phyloP scores from a whole-genome alignment of 2,888 invertebrate genomes.

The Tetranychus truncatus region DNA sequence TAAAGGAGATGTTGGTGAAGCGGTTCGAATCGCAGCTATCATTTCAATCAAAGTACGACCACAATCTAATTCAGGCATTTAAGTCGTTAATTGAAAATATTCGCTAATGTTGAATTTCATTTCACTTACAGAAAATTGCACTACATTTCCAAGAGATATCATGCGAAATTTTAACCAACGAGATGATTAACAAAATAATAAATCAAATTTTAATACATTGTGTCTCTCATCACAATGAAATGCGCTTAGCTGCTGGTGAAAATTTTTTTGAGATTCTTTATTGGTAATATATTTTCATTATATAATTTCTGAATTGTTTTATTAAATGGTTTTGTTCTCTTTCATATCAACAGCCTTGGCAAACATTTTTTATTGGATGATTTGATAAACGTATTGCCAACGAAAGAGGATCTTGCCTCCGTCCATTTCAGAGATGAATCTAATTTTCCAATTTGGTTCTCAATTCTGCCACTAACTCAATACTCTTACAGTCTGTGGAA shows the following conservation, averaged over 20 bases:
- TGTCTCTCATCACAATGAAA: slow-evolving; percentile 8
- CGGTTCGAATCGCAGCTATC: slow-evolving; percentile 2
- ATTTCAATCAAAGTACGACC: not conserved
- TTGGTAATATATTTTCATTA: not conserved
- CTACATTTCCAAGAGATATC: not conserved
- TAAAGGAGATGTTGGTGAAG: slow-evolving; percentile 11
- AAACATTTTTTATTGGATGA: not conserved
- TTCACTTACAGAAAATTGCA: not conserved
- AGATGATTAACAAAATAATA: not conserved
- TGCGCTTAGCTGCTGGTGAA: not conserved
- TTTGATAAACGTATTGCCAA: not conserved
- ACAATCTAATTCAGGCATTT: not conserved
- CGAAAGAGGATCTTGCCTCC: not conserved
- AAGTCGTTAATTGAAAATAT: not conserved
- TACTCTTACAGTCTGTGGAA: slow-evolving; percentile 1
- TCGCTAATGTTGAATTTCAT: too few species aligned
- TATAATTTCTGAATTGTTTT: not conserved
- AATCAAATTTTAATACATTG: slow-evolving; percentile 9
- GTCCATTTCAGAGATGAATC: slow-evolving; percentile 4
- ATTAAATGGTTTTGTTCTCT: not conserved
- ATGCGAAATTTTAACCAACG: not conserved
- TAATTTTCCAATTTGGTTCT: not conserved
- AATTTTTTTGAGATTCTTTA: slow-evolving; percentile 5
- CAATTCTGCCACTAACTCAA: not conserved
- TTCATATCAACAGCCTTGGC: not conserved